phyloP scores from a whole-genome alignment of 2,888 invertebrate genomes.

The Acrobasis suavella region DNA sequence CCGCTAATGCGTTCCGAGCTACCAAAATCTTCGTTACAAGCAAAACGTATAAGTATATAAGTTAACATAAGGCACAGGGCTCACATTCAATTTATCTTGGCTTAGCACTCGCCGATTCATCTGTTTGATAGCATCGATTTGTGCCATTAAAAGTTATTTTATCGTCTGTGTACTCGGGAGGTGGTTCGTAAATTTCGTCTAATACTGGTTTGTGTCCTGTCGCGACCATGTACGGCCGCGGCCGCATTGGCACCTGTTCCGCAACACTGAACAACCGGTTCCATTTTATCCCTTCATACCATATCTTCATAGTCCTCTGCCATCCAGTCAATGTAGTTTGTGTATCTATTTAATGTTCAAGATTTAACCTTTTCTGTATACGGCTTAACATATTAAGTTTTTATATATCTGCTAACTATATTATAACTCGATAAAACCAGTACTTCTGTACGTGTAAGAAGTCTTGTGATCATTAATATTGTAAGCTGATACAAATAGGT shows the following conservation, averaged over 20 bases:
- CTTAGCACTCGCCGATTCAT: constrained; percentile 52
- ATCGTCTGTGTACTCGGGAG: constrained; percentile 46
- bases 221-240: constrained; percentile 57
- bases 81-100: constrained; percentile 54
- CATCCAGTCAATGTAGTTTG: constrained; percentile 39
- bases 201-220: constrained; percentile 64
- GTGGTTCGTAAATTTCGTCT: constrained; percentile 64
- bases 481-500: background rate
- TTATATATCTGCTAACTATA: background rate
- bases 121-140: constrained; percentile 64
- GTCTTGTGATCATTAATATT: background rate
- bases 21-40: constrained; percentile 43
- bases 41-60: constrained; percentile 31
- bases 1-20: constrained; percentile 34
- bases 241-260: constrained; percentile 57
- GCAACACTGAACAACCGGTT: constrained; percentile 48
- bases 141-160: constrained; percentile 63
- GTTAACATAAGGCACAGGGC: constrained; percentile 47
- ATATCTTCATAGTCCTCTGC: constrained; percentile 34
- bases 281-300: constrained; percentile 35
- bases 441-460: background rate
- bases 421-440: background rate
- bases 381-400: background rate
- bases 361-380: constrained; percentile 4
- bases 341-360: constrained; percentile 25